A percentile compares a stretch with the other conserved stretches of the same genome.
Evolutionary conservation across 1,140 invertebrate species (phyloP).

Genomic region (Drosophila tristis): DNA sequence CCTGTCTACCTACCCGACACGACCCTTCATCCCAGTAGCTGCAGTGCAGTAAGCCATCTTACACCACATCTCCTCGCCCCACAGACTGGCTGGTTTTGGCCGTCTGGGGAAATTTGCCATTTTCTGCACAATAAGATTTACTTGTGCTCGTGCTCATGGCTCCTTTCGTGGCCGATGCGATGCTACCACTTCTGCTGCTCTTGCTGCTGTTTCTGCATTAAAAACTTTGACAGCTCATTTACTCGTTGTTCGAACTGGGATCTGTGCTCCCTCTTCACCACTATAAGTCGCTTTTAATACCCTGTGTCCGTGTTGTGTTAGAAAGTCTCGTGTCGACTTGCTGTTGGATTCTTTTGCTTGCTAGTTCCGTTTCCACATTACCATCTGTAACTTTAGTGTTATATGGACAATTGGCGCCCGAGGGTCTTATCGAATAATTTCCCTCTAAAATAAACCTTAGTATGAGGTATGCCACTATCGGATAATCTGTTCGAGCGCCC

Average conservation of each 20-base stretch:
- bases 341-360: too few relatives aligned
- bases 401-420: too few relatives aligned
- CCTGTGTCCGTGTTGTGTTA: neutral
- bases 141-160: conserved; percentile 79
- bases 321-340: too few relatives aligned
- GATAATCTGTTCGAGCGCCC: too few relatives aligned
- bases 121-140: conserved; percentile 83
- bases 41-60: conserved; percentile 48
- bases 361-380: too few relatives aligned
- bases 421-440: too few relatives aligned
- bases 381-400: too few relatives aligned
- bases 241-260: conserved; percentile 80
- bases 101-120: conserved; percentile 82
- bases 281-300: conserved; percentile 7
- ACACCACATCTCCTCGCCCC: conserved; percentile 19
- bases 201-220: conserved; percentile 67
- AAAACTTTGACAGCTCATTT: conserved; percentile 83
- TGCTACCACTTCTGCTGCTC: conserved; percentile 33
- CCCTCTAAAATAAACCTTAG: too few relatives aligned
- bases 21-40: neutral
- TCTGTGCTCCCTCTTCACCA: conserved; percentile 2
- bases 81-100: conserved; percentile 63
- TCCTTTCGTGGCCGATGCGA: conserved; percentile 62
- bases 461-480: too few relatives aligned
- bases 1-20: neutral